phyloP scores from a whole-genome alignment of 2,797 vertebrate genomes.

The Pipistrellus nathusii region DNA sequence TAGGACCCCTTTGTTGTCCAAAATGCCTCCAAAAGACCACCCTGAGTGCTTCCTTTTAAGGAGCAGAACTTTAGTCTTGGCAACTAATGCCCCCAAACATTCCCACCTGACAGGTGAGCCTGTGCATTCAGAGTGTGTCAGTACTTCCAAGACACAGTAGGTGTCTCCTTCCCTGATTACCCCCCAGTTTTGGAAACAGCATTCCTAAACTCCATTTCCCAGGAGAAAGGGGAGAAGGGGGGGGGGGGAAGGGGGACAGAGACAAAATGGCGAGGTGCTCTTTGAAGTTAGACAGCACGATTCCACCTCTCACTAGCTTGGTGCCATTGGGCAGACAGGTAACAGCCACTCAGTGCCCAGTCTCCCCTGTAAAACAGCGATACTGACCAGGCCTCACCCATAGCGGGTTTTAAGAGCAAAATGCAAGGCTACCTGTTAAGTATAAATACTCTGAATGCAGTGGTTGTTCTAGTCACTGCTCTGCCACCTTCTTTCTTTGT shows the following conservation, averaged over 20 bases:
- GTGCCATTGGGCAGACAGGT: not conserved
- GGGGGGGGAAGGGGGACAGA: no score
- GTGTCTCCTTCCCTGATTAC: not conserved
- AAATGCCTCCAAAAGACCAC: not conserved
- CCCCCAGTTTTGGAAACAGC: no score
- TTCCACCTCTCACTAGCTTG: not conserved
- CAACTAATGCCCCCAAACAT: fast-evolving
- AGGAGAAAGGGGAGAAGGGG: no score
- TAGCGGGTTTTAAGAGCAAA: not conserved
- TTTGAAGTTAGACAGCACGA: not conserved
- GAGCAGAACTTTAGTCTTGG: not conserved
- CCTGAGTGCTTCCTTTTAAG: not conserved
- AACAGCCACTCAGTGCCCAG: not conserved
- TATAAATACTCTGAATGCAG: not conserved
- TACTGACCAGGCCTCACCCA: not conserved
- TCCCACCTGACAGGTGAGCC: not conserved
- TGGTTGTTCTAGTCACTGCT: not conserved
- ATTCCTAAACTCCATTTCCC: no score
- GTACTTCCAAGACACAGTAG: not conserved
- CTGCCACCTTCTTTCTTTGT: not conserved
- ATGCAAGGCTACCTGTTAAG: not conserved
- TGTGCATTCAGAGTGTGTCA: not conserved
- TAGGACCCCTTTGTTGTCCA: not conserved
- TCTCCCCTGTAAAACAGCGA: not conserved
- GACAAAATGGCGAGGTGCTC: no score